These are phyloP conservation scores for Oryzias celebensis DNA, from an alignment of 2,113 vertebrate species.

Conservation along the genomic window DNA sequence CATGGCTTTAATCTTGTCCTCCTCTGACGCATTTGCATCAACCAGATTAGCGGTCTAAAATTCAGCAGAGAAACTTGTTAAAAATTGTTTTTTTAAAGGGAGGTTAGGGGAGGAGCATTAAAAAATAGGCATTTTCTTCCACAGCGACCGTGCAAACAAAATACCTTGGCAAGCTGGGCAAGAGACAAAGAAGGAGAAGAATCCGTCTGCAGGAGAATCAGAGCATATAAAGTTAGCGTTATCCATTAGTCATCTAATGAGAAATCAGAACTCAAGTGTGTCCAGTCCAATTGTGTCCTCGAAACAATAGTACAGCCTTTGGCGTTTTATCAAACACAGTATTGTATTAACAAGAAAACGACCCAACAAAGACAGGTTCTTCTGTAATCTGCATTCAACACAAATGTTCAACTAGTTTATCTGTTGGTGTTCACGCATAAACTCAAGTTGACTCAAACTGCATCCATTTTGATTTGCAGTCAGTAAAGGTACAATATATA, in stretches of 20 bases:
- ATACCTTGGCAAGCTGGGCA: slow-evolving; percentile 98
- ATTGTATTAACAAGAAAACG: not conserved
- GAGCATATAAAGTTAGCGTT: slow-evolving; percentile 83
- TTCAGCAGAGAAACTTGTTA: not conserved
- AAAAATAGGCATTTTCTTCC: not conserved
- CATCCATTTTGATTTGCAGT: too few species aligned
- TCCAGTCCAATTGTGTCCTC: slow-evolving; percentile 21
- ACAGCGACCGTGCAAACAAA: not conserved
- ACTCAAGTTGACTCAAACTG: too few species aligned
- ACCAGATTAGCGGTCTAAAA: slow-evolving; percentile 97
- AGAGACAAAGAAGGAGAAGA: slow-evolving; percentile 96
- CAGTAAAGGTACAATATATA: too few species aligned
- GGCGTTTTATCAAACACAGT: not conserved
- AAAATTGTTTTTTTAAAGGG: not conserved
- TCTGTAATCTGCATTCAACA: too few species aligned
- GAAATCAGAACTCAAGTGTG: slow-evolving; percentile 49
- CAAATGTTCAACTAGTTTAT: too few species aligned
- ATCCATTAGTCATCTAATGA: slow-evolving; percentile 37
- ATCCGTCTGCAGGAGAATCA: slow-evolving; percentile 94
- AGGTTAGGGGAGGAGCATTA: not conserved
- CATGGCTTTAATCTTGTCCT: slow-evolving; percentile 99
- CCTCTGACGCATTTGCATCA: slow-evolving; percentile 98
- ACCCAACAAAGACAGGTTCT: slow-evolving; percentile 1
- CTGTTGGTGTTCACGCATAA: too few species aligned
- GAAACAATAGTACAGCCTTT: slow-evolving; percentile 10